Conservation (phyloP, 2,888 invertebrate species). For the Andrena haemorrhoa region DNA sequence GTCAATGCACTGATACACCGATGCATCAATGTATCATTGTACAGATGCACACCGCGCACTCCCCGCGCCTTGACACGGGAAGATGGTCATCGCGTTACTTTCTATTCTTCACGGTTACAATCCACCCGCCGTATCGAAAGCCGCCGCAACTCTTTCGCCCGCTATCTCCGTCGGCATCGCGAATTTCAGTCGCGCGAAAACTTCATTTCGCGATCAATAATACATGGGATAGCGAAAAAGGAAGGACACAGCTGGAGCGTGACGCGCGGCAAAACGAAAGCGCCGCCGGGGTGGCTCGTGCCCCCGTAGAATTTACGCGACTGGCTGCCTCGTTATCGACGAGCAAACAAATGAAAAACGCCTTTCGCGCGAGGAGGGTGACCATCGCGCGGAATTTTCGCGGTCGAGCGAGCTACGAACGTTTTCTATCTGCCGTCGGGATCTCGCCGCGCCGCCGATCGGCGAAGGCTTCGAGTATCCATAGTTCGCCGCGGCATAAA, state of each 20-base stretch:
- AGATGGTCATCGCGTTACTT: background rate
- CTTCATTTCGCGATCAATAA: background rate
- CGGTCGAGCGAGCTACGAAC: conserved; percentile 18
- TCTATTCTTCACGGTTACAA: background rate
- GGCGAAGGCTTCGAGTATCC: conserved; percentile 50
- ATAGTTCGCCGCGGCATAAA: conserved; percentile 64
- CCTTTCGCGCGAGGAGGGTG: background rate
- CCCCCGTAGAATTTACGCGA: conserved; percentile 39
- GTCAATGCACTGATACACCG: background rate
- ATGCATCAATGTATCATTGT: background rate
- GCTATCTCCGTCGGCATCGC: background rate
- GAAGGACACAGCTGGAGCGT: background rate
- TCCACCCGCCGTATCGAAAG: background rate
- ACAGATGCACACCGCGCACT: background rate
- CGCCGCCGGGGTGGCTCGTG: background rate
- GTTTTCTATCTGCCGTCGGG: conserved; percentile 40
- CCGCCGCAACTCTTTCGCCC: background rate
- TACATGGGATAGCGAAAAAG: background rate
- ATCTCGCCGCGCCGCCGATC: conserved; percentile 39
- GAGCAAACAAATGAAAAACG: conserved; percentile 52
- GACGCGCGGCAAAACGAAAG: conserved; percentile 32
- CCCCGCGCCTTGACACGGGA: background rate
- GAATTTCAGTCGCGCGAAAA: background rate
- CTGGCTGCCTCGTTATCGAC: conserved; percentile 49
- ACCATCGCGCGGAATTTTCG: conserved; percentile 3